Conservation (phyloP, 2,113 vertebrate species). For the Muscicapa adusta region DNA sequence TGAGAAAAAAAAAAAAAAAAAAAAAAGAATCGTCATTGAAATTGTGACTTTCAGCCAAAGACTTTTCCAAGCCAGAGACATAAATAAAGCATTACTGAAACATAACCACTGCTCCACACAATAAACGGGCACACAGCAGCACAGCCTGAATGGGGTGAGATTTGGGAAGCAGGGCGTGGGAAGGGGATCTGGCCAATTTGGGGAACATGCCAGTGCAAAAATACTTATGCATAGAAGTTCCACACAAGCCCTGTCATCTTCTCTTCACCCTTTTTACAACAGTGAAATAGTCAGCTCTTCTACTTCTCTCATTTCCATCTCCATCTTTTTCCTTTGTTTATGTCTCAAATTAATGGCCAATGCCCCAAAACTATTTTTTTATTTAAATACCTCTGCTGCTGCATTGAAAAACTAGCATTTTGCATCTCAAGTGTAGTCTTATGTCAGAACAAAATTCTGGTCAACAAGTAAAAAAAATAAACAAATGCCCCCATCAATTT, state of each 20-base stretch:
- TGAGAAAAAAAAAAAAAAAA: background rate
- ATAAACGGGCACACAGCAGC: background rate
- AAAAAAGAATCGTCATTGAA: background rate
- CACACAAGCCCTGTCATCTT: background rate
- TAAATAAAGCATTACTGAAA: background rate
- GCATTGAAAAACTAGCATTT: background rate
- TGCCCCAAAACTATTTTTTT: background rate
- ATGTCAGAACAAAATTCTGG: background rate
- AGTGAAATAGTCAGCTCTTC: background rate
- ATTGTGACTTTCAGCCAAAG: slow-evolving; percentile 43
- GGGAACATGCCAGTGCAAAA: background rate
- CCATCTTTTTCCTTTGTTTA: background rate
- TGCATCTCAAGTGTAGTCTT: background rate
- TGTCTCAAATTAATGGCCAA: background rate
- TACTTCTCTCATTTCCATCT: background rate
- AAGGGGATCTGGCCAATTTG: background rate
- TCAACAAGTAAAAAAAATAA: background rate
- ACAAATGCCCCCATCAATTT: background rate
- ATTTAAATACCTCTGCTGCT: background rate
- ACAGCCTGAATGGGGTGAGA: background rate
- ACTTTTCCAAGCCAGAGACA: slow-evolving; percentile 2
- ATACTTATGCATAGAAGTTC: background rate
- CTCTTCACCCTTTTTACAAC: background rate
- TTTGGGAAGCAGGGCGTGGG: background rate
- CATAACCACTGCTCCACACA: background rate